Evolutionary conservation across 2,797 vertebrate genomes (phyloP), one percentile per base, ranked within the genome.

Genomic region (Falco columbarius): DNA sequence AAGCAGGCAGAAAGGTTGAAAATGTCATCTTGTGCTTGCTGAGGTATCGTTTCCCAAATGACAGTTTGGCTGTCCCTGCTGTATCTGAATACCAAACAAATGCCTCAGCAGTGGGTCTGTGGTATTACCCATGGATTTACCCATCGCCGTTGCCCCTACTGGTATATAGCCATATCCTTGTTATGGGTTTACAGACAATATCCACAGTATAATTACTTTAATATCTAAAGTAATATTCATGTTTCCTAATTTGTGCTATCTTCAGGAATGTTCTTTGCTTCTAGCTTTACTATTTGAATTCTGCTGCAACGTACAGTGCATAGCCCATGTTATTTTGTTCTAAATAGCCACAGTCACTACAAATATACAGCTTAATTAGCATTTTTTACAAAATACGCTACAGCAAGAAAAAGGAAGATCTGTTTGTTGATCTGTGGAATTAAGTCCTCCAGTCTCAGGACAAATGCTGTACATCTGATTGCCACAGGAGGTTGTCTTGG

Each of bases 1-100:
- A 74, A 95, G 55, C n/a, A 86, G 81, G 81, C 86, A 95, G 90
- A 94, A 59, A 93, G 75, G 87, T 80, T 92, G 81, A 89, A 91
- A 93, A 90, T 76, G 81, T 97, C 86, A 76, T 65, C 73, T 26
- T 55, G 20, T 46, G 12, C 49, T 65, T 61, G 38, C 74, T 80
- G 51, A 92, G 55, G n/a, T 79, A 93, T 90, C 62, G 54, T 84
- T 84, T 90, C 92, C 61, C 72, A 86, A 54, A 65, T 34, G 32
- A 49, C 21, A 36, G 42, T 68, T 89, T 0, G 5, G 51, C 30
- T 94, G 62, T 12, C 62, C 51, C 63, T 81, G 63, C 65, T 80
- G 36, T 73, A 73, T 58, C 29, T 81, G 59, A 90, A 62, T 42
- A 56, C 19, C 59, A 73, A 62, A 63, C 24, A 16, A 65, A 82